A percentile compares a stretch with the other conserved stretches of the same genome.
These are phyloP conservation scores for Cyanoramphus novaezelandiae DNA, from an alignment of 2,113 vertebrate species.

Conservation along the genomic window DNA sequence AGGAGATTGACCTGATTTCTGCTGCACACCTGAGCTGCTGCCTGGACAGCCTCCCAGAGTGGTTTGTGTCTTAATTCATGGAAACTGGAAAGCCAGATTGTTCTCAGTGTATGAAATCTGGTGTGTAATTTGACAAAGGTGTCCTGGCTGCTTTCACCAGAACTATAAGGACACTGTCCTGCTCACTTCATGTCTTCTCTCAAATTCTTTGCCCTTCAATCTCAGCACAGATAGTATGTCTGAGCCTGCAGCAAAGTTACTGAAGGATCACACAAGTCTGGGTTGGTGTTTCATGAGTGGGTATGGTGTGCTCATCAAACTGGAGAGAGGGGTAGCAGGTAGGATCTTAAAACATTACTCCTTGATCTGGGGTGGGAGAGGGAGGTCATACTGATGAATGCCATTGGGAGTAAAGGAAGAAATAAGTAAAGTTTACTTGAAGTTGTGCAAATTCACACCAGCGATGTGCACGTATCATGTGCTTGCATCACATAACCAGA, in stretches of 20 bases:
- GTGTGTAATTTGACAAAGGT: background rate
- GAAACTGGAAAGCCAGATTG: background rate
- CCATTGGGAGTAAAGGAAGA: background rate
- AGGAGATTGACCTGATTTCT: background rate
- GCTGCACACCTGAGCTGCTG: background rate
- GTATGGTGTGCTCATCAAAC: background rate
- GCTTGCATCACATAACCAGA: background rate
- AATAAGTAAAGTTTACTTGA: background rate
- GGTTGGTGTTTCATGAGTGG: background rate
- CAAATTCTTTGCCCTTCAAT: background rate
- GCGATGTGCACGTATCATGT: rapidly evolving
- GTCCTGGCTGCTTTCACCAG: background rate
- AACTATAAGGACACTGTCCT: background rate
- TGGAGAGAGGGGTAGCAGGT: background rate
- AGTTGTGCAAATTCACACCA: background rate
- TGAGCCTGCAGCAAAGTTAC: background rate
- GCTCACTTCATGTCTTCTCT: background rate
- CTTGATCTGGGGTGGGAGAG: background rate
- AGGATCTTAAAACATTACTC: background rate
- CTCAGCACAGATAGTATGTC: background rate
- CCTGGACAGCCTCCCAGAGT: background rate
- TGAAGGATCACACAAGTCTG: background rate
- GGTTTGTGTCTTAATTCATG: background rate
- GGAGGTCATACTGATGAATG: background rate
- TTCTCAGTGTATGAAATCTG: background rate